Evolutionary conservation across 2,113 vertebrate genomes (phyloP).

Genomic region (Gopherus evgoodei): DNA sequence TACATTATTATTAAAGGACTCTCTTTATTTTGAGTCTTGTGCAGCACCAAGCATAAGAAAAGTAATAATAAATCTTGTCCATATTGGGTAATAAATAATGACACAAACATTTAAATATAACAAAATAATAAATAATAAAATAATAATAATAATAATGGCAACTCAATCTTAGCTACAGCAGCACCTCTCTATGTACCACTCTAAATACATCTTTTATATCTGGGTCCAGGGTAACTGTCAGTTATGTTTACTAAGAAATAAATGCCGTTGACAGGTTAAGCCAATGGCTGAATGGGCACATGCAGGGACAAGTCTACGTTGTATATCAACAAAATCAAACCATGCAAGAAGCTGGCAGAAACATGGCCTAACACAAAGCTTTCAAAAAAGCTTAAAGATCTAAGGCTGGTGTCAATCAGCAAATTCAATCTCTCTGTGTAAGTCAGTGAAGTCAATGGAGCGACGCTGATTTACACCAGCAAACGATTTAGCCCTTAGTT

Average conservation of each 20-base stretch:
- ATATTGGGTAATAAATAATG: neutral
- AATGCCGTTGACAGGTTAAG: neutral
- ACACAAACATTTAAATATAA: neutral
- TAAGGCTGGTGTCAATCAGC: neutral
- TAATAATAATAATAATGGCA: neutral
- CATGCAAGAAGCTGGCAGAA: fast-evolving
- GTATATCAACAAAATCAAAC: neutral
- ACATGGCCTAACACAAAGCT: fast-evolving
- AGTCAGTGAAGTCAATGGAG: neutral
- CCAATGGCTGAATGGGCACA: neutral
- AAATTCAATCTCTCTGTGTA: neutral
- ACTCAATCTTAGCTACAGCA: neutral
- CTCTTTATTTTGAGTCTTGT: neutral
- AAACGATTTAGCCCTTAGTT: neutral
- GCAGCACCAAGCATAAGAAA: neutral
- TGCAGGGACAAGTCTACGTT: fast-evolving
- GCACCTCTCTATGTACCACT: neutral
- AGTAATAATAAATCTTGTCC: neutral
- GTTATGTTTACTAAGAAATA: neutral
- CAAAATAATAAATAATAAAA: neutral
- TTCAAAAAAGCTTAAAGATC: neutral
- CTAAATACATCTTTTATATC: neutral
- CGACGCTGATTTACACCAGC: neutral
- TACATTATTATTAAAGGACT: neutral
- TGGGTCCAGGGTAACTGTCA: neutral